Evolutionary conservation across 2,113 vertebrate species (phyloP).

Genomic region (Indicator maculatus): DNA sequence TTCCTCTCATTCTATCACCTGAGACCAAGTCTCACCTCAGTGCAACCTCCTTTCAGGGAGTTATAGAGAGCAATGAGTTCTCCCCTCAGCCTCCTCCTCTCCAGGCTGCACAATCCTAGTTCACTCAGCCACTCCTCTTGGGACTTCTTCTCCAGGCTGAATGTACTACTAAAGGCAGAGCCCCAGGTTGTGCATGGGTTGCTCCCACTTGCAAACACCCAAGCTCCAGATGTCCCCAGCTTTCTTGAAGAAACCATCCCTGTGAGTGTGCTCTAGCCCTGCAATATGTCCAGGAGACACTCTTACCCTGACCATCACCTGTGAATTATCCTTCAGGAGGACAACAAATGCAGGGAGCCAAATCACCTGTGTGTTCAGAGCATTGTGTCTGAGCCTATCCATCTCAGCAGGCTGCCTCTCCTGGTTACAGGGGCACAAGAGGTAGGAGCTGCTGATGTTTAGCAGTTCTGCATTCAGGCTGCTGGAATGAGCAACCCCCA

Average conservation of each 20-base stretch:
- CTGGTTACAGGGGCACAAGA: neutral
- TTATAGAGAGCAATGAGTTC: too few species aligned
- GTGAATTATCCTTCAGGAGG: neutral
- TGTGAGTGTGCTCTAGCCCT: neutral
- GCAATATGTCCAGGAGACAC: neutral
- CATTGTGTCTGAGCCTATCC: neutral
- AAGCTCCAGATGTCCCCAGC: neutral
- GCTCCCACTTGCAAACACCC: neutral
- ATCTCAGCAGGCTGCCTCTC: neutral
- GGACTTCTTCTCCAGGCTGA: neutral
- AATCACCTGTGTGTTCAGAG: neutral
- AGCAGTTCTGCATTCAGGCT: slow-evolving; percentile 5
- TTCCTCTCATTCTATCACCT: too few species aligned
- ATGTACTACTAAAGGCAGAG: neutral
- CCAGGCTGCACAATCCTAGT: too few species aligned
- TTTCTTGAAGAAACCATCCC: neutral
- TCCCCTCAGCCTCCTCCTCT: too few species aligned
- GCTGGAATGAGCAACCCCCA: slow-evolving; percentile 18
- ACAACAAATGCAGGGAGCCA: neutral
- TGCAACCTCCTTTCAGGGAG: too few species aligned
- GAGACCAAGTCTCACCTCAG: too few species aligned
- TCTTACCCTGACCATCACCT: neutral
- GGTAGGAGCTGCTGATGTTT: neutral
- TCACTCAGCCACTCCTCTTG: too few species aligned
- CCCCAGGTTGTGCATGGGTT: neutral